Percentiles rank a stretch among this genome's conserved stretches.
Conservation (phyloP, 35 echinoderm and acorn worm species). For the Strongylocentrotus purpuratus region DNA sequence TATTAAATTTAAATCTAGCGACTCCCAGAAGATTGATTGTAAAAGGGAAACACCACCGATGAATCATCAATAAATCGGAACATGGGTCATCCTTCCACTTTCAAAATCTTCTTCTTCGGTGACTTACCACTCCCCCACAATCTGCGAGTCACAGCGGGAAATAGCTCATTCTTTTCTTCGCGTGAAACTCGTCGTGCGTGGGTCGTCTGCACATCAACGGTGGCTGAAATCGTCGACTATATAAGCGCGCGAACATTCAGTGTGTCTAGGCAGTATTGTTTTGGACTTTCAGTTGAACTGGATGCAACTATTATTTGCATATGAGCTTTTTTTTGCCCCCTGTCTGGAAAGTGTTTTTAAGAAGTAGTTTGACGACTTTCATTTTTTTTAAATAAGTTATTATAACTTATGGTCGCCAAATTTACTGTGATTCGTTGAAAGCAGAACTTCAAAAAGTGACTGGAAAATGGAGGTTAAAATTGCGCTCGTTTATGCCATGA, state of each 20-base stretch:
- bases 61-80: neutral
- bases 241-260: neutral
- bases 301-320: neutral
- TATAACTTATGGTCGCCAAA: neutral
- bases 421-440: neutral
- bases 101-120: neutral
- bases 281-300: neutral
- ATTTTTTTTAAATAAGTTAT: neutral
- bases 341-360: neutral
- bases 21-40: neutral
- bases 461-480: neutral
- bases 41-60: neutral
- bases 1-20: neutral
- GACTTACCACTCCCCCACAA: neutral
- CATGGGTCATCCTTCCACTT: neutral
- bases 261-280: neutral
- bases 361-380: neutral
- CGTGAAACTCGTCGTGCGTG: neutral
- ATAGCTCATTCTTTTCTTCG: neutral
- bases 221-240: neutral
- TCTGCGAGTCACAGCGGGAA: neutral
- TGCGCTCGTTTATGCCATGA: neutral
- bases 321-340: neutral
- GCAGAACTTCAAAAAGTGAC: neutral
- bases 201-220: neutral